Evolutionary conservation across 2,797 vertebrate genomes (phyloP), one percentile per base, ranked within the genome.

Genomic region (Scolopax rusticola): DNA sequence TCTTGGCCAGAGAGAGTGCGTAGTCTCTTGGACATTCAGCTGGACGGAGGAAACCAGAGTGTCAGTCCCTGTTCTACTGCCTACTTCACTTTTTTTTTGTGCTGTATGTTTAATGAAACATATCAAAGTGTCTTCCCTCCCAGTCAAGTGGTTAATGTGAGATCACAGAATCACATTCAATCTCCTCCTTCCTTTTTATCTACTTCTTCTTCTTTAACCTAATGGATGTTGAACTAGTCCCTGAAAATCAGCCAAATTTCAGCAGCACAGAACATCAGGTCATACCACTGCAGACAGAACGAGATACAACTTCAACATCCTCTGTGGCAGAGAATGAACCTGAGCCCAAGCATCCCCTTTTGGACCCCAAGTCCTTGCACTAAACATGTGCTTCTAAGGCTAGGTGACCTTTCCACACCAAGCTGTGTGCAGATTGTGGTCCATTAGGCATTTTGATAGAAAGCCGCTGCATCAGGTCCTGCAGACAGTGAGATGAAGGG

Each of bases 231-330:
- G 20, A 93, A 54, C 40, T 21, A 53, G 25, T 38, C 48, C 23
- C 48, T 81, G 74, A 87, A 91, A 84, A 36, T 30, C 57, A 57
- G 41, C 11, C 11, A 12, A 50, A 3, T 71, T 94, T 74, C 53
- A 71, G 12, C 17, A 59, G 38, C 74, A 53, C 32, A 64, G 40
- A 30, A 79, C 57, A 33, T 27, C 76, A 59, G 18, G 45, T 50
- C 45, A 20, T 54, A 40, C 24, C 11, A 18, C 43, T 70, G 40
- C 53, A 4, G 3, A 56, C 41, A 57, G 43, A 88, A 87, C 0
- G 0, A 83, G 25, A 28, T 33, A 41, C 11, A 38, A 17, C 1
- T 4, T 56, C 38, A 5, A 2, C 8, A 8, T 45, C 19, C 20
- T 25, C 40, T 45, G 13, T 0, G 2, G 8, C 48, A 80, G 27